Percentiles rank a stretch among this genome's conserved stretches.
phyloP scores from a whole-genome alignment of 2,888 invertebrate species.

The Orgyia antiqua region DNA sequence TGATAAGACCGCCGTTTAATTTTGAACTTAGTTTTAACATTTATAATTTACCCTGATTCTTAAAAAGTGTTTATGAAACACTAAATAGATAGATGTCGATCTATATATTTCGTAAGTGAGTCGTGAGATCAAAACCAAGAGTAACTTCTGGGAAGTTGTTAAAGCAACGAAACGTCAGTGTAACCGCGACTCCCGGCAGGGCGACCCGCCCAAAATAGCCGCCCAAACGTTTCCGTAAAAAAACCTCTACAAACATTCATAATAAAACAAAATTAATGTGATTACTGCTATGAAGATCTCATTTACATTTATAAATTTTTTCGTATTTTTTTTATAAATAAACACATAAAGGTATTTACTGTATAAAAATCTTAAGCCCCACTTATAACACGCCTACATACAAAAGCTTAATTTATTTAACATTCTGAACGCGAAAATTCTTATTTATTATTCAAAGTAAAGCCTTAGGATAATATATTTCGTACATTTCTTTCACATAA shows the following conservation, averaged over 20 bases:
- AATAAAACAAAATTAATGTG: neutral
- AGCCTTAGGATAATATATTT: neutral
- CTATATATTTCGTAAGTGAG: too few relatives aligned
- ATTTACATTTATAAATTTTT: neutral
- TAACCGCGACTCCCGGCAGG: conserved; percentile 35
- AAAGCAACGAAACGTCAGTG: conserved; percentile 33
- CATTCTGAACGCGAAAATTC: neutral
- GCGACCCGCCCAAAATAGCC: conserved; percentile 42
- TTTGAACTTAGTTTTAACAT: too few relatives aligned
- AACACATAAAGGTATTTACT: neutral
- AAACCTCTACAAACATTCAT: conserved; percentile 1
- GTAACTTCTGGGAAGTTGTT: conserved; percentile 23
- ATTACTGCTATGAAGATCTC: neutral
- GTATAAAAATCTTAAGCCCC: conserved; percentile 7
- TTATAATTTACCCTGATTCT: too few relatives aligned
- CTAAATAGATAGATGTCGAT: too few relatives aligned
- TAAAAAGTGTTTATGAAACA: too few relatives aligned
- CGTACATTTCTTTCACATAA: neutral
- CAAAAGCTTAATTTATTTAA: conserved; percentile 6
- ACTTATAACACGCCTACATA: conserved; percentile 11
- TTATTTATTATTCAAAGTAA: neutral
- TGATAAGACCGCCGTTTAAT: too few relatives aligned
- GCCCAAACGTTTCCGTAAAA: conserved; percentile 19
- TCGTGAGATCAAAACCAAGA: conserved; percentile 16
- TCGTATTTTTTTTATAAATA: neutral